phyloP scores from a whole-genome alignment of 2,797 vertebrate genomes.

The Protosalanx chinensis region DNA sequence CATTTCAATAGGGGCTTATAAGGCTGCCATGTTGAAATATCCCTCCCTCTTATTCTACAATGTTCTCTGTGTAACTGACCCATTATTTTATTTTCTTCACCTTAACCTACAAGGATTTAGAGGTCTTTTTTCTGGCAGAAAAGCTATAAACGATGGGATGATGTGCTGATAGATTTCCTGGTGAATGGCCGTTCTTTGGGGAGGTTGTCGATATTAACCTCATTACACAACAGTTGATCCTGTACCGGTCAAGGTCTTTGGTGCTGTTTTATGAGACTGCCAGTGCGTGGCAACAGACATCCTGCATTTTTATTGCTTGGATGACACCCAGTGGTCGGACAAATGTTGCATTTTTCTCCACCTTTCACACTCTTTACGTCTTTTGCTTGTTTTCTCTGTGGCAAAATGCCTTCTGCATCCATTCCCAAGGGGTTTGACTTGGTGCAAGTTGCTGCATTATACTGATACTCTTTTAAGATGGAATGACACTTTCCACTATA shows the following conservation, averaged over 20 bases:
- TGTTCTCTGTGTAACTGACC: not conserved
- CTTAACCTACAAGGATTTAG: not conserved
- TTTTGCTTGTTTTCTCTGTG: too few species aligned
- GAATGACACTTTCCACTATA: slow-evolving; percentile 42
- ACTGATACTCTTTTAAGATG: not conserved
- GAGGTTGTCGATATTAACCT: slow-evolving; percentile 42
- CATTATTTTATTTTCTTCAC: not conserved
- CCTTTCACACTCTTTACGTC: not conserved
- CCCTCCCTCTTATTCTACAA: not conserved
- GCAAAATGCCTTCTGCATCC: too few species aligned
- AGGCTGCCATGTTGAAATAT: not conserved
- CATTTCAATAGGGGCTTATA: slow-evolving; percentile 48
- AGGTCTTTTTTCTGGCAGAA: too few species aligned
- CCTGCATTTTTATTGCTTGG: slow-evolving; percentile 64
- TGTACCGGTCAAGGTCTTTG: slow-evolving; percentile 53
- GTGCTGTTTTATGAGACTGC: slow-evolving; percentile 41
- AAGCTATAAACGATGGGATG: too few species aligned
- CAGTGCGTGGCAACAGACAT: not conserved
- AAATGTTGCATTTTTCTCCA: not conserved
- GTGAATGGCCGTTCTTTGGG: not conserved
- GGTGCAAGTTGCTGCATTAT: too few species aligned
- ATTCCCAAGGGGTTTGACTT: too few species aligned
- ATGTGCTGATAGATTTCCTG: not conserved
- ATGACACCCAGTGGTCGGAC: slow-evolving; percentile 74
- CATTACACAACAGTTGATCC: slow-evolving; percentile 51